phyloP scores from a whole-genome alignment of 2,113 vertebrate species.

The Gymnobelideus leadbeateri region DNA sequence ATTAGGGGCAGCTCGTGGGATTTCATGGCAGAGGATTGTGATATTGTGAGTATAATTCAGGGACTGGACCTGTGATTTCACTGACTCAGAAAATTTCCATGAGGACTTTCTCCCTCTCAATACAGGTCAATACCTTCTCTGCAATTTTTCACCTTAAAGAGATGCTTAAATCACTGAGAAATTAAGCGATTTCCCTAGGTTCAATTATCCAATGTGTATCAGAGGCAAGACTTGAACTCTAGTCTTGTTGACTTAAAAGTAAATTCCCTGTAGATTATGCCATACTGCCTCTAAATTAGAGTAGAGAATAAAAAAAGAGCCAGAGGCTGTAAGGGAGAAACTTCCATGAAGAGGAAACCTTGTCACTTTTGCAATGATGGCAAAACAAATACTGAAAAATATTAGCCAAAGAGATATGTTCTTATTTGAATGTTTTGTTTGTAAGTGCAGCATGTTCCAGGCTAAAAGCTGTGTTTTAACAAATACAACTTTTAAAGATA shows the following conservation, averaged over 20 bases:
- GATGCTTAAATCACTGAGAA: not conserved
- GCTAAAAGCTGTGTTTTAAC: not conserved
- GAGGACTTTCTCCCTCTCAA: not conserved
- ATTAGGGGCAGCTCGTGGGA: not conserved
- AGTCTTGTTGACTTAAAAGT: not conserved
- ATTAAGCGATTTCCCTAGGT: not conserved
- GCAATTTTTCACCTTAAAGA: not conserved
- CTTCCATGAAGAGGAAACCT: constrained; percentile 46
- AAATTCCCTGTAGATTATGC: not conserved
- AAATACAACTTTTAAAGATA: not conserved
- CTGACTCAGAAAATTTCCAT: not conserved
- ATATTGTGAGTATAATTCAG: not conserved
- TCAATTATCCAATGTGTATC: not conserved
- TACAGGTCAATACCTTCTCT: not conserved
- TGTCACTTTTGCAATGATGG: constrained; percentile 37
- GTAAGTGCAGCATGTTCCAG: constrained; percentile 67
- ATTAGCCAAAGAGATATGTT: constrained; percentile 32
- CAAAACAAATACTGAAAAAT: constrained; percentile 44
- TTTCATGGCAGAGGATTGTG: not conserved
- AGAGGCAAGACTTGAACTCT: not conserved
- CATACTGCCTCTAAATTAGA: constrained; percentile 17
- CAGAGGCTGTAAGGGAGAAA: constrained; percentile 42
- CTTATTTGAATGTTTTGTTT: constrained; percentile 18
- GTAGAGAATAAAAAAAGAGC: constrained; percentile 37
- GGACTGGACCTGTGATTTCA: not conserved